Evolutionary conservation across 2,797 vertebrate species (phyloP).

Genomic region (Bradypus variegatus): DNA sequence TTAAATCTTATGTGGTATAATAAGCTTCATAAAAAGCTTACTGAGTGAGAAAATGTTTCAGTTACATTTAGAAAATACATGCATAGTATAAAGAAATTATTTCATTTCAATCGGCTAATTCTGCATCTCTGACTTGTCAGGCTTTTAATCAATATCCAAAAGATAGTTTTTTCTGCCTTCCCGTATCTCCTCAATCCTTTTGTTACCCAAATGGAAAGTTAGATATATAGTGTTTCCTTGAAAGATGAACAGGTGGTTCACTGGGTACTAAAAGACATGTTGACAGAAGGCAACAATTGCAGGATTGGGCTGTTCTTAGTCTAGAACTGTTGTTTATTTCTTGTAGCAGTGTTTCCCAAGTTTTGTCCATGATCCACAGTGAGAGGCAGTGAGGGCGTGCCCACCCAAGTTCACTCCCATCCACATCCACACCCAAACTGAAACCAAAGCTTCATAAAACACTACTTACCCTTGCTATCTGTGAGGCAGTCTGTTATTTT

Average conservation of each 20-base stretch:
- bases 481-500: background rate
- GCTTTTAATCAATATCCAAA: background rate
- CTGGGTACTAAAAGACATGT: background rate
- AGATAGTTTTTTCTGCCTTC: background rate
- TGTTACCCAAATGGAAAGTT: background rate
- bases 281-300: background rate
- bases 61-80: slow-evolving; percentile 16
- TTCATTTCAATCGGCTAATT: background rate
- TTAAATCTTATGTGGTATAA: background rate
- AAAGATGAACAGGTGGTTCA: background rate
- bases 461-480: background rate
- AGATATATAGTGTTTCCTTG: background rate
- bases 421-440: background rate
- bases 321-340: background rate
- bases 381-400: background rate
- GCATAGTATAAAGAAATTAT: background rate
- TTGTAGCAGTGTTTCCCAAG: background rate
- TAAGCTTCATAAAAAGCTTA: background rate
- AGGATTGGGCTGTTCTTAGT: background rate
- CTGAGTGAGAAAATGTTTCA: slow-evolving; percentile 23
- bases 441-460: background rate
- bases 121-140: background rate
- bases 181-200: background rate
- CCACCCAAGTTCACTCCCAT: background rate
- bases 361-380: background rate